Evolutionary conservation across 2,113 vertebrate genomes (phyloP).

Genomic region (Cyprinus carpio): DNA sequence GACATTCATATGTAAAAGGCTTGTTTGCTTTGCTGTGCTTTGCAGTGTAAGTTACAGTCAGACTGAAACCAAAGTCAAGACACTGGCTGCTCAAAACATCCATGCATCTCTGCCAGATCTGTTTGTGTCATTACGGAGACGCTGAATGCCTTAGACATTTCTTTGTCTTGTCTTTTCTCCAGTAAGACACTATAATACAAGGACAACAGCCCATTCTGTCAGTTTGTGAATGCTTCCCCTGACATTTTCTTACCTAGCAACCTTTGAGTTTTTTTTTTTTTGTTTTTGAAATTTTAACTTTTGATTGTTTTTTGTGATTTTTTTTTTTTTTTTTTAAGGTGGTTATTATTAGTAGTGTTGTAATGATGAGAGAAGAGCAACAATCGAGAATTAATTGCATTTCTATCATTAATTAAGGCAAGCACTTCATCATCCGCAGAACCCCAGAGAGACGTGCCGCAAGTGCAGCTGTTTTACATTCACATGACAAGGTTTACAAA

Average conservation of each 20-base stretch:
- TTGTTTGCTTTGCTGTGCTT: background rate
- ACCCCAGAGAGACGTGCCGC: conserved; percentile 25
- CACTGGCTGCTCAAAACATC: background rate
- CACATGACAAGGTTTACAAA: background rate
- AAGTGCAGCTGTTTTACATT: conserved; percentile 26
- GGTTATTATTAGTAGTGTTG: conserved; percentile 10
- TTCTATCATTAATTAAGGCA: conserved; percentile 52
- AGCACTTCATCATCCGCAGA: conserved; percentile 41
- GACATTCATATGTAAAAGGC: background rate
- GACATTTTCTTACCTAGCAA: background rate
- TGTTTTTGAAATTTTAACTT: no score
- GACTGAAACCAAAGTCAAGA: conserved; percentile 3
- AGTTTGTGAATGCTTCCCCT: conserved; percentile 19
- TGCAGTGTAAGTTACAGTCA: background rate
- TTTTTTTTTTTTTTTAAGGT: conserved; percentile 19
- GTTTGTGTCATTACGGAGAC: background rate
- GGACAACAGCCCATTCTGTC: conserved; percentile 9
- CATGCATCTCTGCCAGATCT: background rate
- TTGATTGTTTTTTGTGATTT: conserved; percentile 31
- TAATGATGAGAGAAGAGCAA: conserved; percentile 11
- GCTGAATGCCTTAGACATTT: background rate
- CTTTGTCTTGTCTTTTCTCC: background rate
- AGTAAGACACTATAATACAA: background rate
- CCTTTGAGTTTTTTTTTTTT: conserved; percentile 11
- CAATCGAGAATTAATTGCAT: conserved; percentile 44